Evolutionary conservation across 1,140 invertebrate species (phyloP), one percentile per base, ranked within the genome.

Genomic region (Streblospio benedicti): DNA sequence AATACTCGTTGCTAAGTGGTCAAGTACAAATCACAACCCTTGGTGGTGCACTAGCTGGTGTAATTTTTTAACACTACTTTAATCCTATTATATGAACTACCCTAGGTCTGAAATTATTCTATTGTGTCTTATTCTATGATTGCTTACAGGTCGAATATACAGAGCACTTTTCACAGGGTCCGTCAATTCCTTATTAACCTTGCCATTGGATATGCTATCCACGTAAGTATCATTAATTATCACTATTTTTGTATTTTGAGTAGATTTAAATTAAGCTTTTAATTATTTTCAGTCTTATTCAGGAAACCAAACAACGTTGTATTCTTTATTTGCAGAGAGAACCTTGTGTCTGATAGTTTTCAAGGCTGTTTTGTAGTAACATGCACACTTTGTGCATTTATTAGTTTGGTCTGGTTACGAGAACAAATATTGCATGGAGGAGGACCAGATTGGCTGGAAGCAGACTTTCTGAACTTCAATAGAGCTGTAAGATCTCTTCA

Each of bases 401-500:
- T 98, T 67, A 92, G 92, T 51, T 75, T 78, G 31, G 91, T 99
- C 0, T 99, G 95, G 95, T 79, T 99, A 16, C 78, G 95, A 62
- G 96, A 99, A 78, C 96, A 99, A 78, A 97, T 99, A 64, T 83
- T 98, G 61, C 91, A 96, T 76, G 94, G 93, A 6, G 94, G 93
- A 33, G 94, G 91, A 4, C 93, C 92, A 0, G 92, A 96, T 64
- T 97, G 93, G 93, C 80, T 95, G 45, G 81, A 82, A 65, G 75
- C 78, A 59, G 90, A 92, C 71, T 31, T 55, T n/a, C 33, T n/a
- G n/a, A n/a, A n/a, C n/a, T n/a, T n/a, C n/a, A n/a, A n/a, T n/a
- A n/a, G n/a, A n/a, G n/a, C n/a, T n/a, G n/a, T n/a, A n/a, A n/a
- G n/a, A n/a, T n/a, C n/a, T n/a, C n/a, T n/a, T n/a, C n/a, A n/a